phyloP scores from a whole-genome alignment of 2,113 vertebrate species.

The Empidonax alnorum region DNA sequence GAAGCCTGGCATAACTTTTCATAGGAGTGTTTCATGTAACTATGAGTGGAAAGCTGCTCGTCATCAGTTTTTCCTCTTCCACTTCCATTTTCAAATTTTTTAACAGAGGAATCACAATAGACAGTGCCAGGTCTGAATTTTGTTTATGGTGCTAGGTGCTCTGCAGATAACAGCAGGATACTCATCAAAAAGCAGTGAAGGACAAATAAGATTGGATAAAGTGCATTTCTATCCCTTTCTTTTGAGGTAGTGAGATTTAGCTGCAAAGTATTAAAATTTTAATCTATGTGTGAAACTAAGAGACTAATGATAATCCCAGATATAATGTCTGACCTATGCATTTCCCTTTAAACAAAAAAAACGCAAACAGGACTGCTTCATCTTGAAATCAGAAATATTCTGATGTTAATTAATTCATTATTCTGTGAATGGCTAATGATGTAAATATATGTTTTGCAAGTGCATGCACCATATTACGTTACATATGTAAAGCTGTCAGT shows the following conservation, averaged over 20 bases:
- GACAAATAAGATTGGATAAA: neutral
- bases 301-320: slow-evolving; percentile 10
- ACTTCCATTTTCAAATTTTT: neutral
- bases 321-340: slow-evolving; percentile 5
- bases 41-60: neutral
- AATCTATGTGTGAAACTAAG: slow-evolving; percentile 65
- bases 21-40: neutral
- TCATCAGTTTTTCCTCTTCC: neutral
- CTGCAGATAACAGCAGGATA: neutral
- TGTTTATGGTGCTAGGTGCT: neutral
- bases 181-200: neutral
- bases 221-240: neutral
- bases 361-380: neutral
- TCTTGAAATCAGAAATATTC: slow-evolving; percentile 51
- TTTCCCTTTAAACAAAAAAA: slow-evolving; percentile 34
- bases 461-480: neutral
- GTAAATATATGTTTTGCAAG: slow-evolving; percentile 52
- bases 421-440: slow-evolving; percentile 47
- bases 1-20: neutral
- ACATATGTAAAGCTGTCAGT: slow-evolving; percentile 50
- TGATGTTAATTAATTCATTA: slow-evolving; percentile 52
- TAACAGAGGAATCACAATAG: neutral
- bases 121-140: neutral
- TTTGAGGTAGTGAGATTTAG: neutral
- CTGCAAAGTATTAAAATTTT: slow-evolving; percentile 21